Base-by-base conservation (phyloP, 2,113 vertebrate genomes). In the Stercorarius parasiticus region DNA sequence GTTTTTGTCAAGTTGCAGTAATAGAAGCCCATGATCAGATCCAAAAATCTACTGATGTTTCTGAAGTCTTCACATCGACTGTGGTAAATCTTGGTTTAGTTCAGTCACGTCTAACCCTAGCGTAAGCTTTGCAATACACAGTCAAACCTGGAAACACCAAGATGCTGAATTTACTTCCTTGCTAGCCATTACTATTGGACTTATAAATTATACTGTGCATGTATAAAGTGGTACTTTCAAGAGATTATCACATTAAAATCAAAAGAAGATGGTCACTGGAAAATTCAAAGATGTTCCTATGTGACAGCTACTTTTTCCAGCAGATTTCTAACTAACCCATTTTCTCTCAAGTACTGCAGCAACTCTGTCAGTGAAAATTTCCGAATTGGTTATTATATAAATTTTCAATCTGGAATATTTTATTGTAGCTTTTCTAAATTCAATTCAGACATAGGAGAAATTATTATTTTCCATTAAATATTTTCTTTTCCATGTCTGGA, bases 161-260 rank as follows among this genome's bases (percentile, higher is more conserved):
- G 27, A 23, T 18, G 58, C 29, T 32, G 3, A 18, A 43, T 8
- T 42, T 26, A 43, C 40, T 56, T 62, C 43, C 72, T 6, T 6
- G 8, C 4, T 1, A 43, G 23, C 15, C 40, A 1, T 26, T 27
- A 67, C 23, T 36, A 9, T 4, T 5, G 8, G 9, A 23, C 26
- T 62, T 20, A 2, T 0, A 20, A 64, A 11, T 29, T 14, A 45
- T 1, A 56, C 3, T 5, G 2, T 20, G 18, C 6, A 16, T 15
- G 30, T 38, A 50, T 4, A 4, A 55, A 71, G 13, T 0, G 3
- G 12, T 45, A 13, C 19, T 64, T 88, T 26, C 36, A 77, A 56
- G 82, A 62, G 7, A 26, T 7, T 20, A 50, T 10, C 27, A 9
- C 8, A 7, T 36, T 27, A 32, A 55, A 91, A 88, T 21, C 45